These are phyloP conservation scores for Leptopilina boulardi DNA, from an alignment of 1,140 invertebrate species.

Conservation along the genomic window DNA sequence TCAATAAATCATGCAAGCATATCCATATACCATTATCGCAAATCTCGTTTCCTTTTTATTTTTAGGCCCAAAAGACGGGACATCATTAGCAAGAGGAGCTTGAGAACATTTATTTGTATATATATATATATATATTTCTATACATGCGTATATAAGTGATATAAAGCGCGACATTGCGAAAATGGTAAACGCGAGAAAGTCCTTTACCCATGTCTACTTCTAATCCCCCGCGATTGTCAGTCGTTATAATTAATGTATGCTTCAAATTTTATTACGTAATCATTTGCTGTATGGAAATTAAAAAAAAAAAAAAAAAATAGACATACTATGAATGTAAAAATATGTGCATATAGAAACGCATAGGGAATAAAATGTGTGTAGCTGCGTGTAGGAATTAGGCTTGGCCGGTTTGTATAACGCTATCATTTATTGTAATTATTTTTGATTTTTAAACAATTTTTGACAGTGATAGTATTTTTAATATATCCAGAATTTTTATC, in stretches of 20 bases:
- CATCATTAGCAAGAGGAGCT: conserved; percentile 4
- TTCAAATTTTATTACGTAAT: not conserved
- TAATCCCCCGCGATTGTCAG: conserved; percentile 8
- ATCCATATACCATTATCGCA: not conserved
- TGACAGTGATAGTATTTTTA: too few species aligned
- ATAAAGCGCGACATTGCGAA: conserved; percentile 11
- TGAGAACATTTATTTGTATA: not conserved
- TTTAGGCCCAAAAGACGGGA: not conserved
- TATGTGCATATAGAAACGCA: not conserved
- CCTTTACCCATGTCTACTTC: not conserved
- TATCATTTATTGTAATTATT: too few species aligned
- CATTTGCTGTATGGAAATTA: not conserved
- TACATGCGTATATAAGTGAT: not conserved
- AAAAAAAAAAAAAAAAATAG: too few species aligned
- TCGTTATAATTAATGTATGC: conserved; percentile 23
- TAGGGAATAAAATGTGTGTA: not conserved
- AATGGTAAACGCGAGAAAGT: conserved; percentile 33
- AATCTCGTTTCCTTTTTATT: not conserved
- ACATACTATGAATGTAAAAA: conserved; percentile 13
- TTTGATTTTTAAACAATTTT: too few species aligned
- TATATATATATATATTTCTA: too few species aligned
- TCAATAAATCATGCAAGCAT: conserved; percentile 20
- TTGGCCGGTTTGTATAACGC: too few species aligned
- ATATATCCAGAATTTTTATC: too few species aligned
- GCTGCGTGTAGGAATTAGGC: too few species aligned